Percentiles rank a stretch among this genome's conserved stretches.
Conservation (phyloP, 2,113 vertebrate genomes). For the Heloderma charlesbogerti region DNA sequence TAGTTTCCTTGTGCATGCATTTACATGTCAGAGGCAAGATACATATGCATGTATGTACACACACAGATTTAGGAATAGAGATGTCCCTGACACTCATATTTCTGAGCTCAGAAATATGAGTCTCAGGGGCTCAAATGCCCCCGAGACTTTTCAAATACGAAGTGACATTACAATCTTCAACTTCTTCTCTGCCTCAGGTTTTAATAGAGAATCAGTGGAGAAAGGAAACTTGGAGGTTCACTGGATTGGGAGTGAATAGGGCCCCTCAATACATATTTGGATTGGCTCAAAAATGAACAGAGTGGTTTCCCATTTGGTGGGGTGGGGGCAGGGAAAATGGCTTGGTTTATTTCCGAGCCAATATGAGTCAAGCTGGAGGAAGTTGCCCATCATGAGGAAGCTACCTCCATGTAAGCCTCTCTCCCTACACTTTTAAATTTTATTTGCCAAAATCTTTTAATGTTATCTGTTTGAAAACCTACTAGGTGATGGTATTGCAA, state of each 20-base stretch:
- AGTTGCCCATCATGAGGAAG: no score
- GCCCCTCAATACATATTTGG: neutral
- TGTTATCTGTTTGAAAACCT: neutral
- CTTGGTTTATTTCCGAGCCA: neutral
- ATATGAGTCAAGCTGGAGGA: neutral
- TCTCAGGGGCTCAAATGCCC: neutral
- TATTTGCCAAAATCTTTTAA: neutral
- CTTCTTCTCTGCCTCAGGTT: neutral
- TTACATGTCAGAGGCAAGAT: no score
- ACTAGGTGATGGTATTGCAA: rapidly evolving
- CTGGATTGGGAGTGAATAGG: neutral
- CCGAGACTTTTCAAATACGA: neutral
- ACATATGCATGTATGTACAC: no score
- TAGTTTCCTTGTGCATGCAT: no score
- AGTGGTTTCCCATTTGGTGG: neutral
- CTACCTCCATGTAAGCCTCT: no score
- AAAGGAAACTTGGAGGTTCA: neutral
- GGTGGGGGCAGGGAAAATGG: no score
- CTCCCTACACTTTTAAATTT: neutral
- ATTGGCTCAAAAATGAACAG: neutral
- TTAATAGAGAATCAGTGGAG: neutral
- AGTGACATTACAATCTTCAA: neutral
- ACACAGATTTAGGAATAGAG: no score
- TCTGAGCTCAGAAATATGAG: neutral
- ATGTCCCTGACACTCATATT: neutral